These are phyloP conservation scores for Cervus canadensis DNA, from an alignment of 2,113 vertebrate species.

Conservation along the genomic window DNA sequence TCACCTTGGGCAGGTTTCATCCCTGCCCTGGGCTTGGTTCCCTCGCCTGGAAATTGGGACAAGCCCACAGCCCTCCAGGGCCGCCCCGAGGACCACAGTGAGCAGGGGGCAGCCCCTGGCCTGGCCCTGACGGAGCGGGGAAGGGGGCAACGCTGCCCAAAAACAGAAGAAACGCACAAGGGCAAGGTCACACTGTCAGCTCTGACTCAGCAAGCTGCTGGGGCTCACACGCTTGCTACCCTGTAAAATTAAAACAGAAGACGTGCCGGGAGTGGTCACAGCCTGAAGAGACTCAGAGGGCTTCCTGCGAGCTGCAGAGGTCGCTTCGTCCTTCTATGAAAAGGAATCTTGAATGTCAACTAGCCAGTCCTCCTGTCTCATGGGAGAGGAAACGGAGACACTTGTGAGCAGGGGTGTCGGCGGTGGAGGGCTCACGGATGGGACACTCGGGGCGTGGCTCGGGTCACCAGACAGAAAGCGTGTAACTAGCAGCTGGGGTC, in stretches of 20 bases:
- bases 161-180: not conserved
- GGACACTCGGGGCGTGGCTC: not conserved
- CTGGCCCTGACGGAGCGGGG: rapidly evolving
- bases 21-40: not conserved
- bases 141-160: not conserved
- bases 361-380: not conserved
- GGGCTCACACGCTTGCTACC: not conserved
- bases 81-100: not conserved
- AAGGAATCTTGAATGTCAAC: not conserved
- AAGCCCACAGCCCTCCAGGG: not conserved
- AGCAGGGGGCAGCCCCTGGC: rapidly evolving
- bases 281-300: not conserved
- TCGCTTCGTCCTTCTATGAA: not conserved
- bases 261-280: rapidly evolving
- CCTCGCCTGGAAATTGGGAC: not conserved
- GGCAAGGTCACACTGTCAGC: not conserved
- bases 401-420: not conserved
- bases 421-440: rapidly evolving
- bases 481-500: not conserved
- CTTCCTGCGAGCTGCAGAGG: not conserved
- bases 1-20: no score
- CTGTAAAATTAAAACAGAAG: not conserved
- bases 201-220: rapidly evolving
- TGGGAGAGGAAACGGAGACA: not conserved
- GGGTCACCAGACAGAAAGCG: not conserved